A percentile compares a stretch with the other conserved stretches of the same genome.
phyloP scores from a whole-genome alignment of 2,797 vertebrate species.

The Toxotes lorentzi region DNA sequence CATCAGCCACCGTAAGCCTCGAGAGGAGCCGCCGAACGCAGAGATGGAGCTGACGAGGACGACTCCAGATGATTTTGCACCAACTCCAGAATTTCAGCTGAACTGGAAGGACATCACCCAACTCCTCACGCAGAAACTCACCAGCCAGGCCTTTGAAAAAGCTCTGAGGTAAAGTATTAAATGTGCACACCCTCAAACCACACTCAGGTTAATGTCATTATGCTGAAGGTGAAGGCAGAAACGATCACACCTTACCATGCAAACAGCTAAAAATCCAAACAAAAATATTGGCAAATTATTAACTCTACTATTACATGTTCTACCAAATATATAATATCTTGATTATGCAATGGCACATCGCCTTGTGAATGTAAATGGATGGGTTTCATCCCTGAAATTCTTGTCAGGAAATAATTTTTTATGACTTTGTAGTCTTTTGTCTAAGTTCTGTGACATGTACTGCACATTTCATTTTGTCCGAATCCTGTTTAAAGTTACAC shows the following conservation, averaged over 20 bases:
- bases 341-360: no score
- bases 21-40: neutral
- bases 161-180: slow-evolving; percentile 58
- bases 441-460: no score
- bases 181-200: neutral
- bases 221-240: neutral
- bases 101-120: slow-evolving; percentile 82
- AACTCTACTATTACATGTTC: no score
- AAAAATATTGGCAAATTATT: neutral
- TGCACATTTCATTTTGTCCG: neutral
- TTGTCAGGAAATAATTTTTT: no score
- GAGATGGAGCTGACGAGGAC: fast-evolving
- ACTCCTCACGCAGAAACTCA: slow-evolving; percentile 74
- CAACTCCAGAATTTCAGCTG: slow-evolving; percentile 30
- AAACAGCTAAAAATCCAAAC: neutral
- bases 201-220: neutral
- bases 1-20: slow-evolving; percentile 79
- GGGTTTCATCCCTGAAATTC: no score
- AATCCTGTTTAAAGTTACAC: neutral
- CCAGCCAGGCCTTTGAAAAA: slow-evolving; percentile 27
- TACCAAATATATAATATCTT: no score
- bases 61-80: fast-evolving
- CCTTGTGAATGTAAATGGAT: no score
- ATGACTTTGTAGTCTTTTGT: neutral
- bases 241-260: neutral